A percentile compares a stretch with the other conserved stretches of the same genome.
phyloP scores from a whole-genome alignment of 2,888 invertebrate genomes.

The Julus scandinavius region DNA sequence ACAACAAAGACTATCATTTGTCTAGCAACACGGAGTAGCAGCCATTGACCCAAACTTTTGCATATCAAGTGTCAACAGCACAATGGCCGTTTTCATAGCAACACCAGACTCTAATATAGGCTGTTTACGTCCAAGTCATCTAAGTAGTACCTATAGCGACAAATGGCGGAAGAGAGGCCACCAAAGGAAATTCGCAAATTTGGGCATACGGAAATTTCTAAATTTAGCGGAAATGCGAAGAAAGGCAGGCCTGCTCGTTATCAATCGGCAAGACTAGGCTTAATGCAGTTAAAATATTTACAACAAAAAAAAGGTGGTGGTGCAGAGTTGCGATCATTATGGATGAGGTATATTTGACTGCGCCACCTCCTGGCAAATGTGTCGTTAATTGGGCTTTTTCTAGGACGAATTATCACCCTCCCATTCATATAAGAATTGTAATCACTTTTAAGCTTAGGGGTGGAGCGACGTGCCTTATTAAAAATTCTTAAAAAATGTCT shows the following conservation, averaged over 20 bases:
- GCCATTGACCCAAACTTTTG: not conserved
- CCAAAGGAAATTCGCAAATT: not conserved
- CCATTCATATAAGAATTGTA: too few species aligned
- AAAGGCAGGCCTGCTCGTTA: conserved; percentile 1
- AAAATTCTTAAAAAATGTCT: too few species aligned
- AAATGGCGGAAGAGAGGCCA: not conserved
- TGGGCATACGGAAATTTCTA: not conserved
- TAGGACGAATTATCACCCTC: too few species aligned
- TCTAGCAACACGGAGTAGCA: not conserved
- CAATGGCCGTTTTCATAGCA: conserved; percentile 1
- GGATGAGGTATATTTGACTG: too few species aligned
- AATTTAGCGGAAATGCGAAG: conserved; percentile 18
- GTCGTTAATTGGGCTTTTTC: too few species aligned
- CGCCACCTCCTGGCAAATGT: too few species aligned
- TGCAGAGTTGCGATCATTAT: not conserved
- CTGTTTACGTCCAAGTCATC: not conserved
- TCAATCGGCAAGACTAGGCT: not conserved
- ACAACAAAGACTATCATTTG: not conserved
- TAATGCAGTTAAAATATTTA: not conserved
- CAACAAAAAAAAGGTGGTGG: not conserved
- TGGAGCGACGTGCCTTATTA: too few species aligned
- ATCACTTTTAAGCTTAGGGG: too few species aligned
- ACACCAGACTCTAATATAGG: not conserved
- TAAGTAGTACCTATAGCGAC: not conserved
- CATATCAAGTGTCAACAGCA: not conserved